Conservation (phyloP, 2,888 invertebrate species). For the Gandaritis pyraliata region DNA sequence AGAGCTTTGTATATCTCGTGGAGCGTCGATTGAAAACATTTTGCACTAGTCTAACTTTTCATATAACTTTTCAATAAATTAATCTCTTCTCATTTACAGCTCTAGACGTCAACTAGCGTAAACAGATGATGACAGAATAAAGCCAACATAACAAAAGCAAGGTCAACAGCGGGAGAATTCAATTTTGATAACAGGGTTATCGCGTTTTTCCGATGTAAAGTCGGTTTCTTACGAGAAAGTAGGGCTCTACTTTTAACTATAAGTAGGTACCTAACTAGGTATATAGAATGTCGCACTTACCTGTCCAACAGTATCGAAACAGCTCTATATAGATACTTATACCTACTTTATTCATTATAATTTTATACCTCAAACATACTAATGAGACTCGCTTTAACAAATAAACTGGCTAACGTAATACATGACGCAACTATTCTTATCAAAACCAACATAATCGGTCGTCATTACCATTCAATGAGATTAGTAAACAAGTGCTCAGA, state of each 20-base stretch:
- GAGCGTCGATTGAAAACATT: slow-evolving; percentile 79
- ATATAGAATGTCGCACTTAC: too few species aligned
- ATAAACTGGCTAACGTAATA: slow-evolving; percentile 18
- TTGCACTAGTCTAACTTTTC: slow-evolving; percentile 27
- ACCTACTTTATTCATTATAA: too few species aligned
- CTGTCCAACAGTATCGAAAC: too few species aligned
- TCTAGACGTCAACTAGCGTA: slow-evolving; percentile 37
- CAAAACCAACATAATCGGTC: background rate
- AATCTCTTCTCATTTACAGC: slow-evolving; percentile 3
- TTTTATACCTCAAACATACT: too few species aligned
- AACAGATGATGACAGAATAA: slow-evolving; percentile 62
- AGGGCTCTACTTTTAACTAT: background rate
- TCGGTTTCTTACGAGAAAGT: slow-evolving; percentile 47
- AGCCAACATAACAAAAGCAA: slow-evolving; percentile 55
- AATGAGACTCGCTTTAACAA: background rate
- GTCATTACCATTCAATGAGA: background rate
- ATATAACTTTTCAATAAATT: slow-evolving; percentile 23
- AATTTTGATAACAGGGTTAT: slow-evolving; percentile 79
- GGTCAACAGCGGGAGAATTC: slow-evolving; percentile 73
- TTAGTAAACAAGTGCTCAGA: too few species aligned
- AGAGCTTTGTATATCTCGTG: slow-evolving; percentile 68
- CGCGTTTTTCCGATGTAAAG: slow-evolving; percentile 64
- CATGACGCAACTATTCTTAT: slow-evolving; percentile 31
- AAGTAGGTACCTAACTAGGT: too few species aligned
- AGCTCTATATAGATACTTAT: too few species aligned